Evolutionary conservation across 2,797 vertebrate species (phyloP).

Genomic region (Spea hammondii): DNA sequence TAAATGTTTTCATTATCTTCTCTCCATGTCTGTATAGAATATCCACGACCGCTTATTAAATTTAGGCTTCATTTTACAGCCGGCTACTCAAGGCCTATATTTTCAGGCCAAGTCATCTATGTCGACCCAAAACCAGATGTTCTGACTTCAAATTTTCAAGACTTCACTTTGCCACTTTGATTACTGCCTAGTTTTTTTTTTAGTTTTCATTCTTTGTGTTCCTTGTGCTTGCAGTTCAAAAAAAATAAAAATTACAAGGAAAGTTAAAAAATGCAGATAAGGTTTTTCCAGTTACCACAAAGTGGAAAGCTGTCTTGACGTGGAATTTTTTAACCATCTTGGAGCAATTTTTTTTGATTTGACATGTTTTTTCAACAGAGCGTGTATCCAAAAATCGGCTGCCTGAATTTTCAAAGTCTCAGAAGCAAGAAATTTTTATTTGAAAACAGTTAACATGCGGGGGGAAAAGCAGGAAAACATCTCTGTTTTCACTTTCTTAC

Average conservation of each 20-base stretch:
- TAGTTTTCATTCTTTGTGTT: constrained; percentile 69
- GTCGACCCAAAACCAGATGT: constrained; percentile 66
- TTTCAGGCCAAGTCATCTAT: constrained; percentile 61
- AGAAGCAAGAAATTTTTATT: constrained; percentile 21
- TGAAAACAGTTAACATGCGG: constrained; percentile 10
- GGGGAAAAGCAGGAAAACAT: constrained; percentile 6
- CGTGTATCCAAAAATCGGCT: constrained; percentile 48
- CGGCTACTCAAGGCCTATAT: constrained; percentile 59
- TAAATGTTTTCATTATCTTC: constrained; percentile 56
- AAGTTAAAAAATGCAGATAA: constrained; percentile 68
- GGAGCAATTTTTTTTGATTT: constrained; percentile 60
- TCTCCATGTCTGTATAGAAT: constrained; percentile 61
- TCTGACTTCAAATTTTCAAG: constrained; percentile 57
- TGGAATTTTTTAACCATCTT: constrained; percentile 70
- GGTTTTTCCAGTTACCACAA: constrained; percentile 65
- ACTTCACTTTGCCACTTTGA: constrained; percentile 63
- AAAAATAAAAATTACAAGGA: constrained; percentile 66
- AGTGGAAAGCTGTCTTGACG: constrained; percentile 68
- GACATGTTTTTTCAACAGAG: constrained; percentile 19
- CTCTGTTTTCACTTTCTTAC: constrained; percentile 2
- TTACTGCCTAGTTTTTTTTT: constrained; percentile 61
- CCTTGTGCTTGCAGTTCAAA: constrained; percentile 65
- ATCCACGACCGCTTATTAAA: constrained; percentile 61
- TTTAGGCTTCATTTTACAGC: constrained; percentile 61
- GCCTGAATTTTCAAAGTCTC: constrained; percentile 40